Conservation (phyloP, 2,888 invertebrate genomes). For the Hirtodrosophila confusa region DNA sequence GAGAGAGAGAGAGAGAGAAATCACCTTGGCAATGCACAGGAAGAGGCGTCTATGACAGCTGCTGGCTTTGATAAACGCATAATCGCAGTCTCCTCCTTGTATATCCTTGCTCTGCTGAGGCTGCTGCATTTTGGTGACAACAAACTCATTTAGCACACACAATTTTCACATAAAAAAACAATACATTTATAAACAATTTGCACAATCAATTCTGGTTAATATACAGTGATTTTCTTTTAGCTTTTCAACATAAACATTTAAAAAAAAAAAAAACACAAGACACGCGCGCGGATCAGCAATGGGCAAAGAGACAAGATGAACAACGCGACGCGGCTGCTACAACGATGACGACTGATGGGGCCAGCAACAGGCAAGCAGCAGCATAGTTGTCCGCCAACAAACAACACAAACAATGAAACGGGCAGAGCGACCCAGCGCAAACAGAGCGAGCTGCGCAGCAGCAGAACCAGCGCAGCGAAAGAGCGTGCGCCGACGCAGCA, state of each 20-base stretch:
- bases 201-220: constrained; percentile 30
- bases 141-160: constrained; percentile 25
- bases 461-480: constrained; percentile 36
- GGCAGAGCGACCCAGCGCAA: constrained; percentile 24
- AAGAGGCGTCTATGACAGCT: constrained; percentile 78
- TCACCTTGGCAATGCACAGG: constrained; percentile 76
- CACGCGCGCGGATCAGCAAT: constrained; percentile 24
- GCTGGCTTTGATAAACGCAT: constrained; percentile 51
- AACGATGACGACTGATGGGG: constrained; percentile 53
- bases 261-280: constrained; percentile 4
- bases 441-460: constrained; percentile 55
- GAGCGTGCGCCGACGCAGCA: constrained; percentile 51
- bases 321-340: constrained; percentile 59
- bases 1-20: not conserved
- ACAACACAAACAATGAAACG: constrained; percentile 32
- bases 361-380: constrained; percentile 28
- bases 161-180: constrained; percentile 28
- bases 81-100: constrained; percentile 30
- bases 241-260: constrained; percentile 5
- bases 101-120: constrained; percentile 36
- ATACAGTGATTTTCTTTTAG: constrained; percentile 11
- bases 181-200: constrained; percentile 24
- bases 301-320: constrained; percentile 45
- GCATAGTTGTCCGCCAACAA: constrained; percentile 41
- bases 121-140: constrained; percentile 32